phyloP scores from a whole-genome alignment of 2,888 invertebrate species.

The Heliconius charithonia region DNA sequence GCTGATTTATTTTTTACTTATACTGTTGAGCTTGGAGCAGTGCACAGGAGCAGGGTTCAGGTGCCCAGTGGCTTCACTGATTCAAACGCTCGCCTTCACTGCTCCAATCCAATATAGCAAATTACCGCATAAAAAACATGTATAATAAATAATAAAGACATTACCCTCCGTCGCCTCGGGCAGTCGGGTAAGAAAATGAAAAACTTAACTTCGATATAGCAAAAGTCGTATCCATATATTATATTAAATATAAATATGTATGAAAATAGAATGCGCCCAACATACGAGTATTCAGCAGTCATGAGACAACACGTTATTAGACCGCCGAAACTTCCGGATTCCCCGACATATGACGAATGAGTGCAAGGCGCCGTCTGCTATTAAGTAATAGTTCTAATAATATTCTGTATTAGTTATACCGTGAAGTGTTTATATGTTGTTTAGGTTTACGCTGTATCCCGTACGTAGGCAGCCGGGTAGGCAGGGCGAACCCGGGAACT shows the following conservation, averaged over 20 bases:
- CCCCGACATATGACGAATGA: slow-evolving; percentile 42
- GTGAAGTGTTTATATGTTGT: not conserved
- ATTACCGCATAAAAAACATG: no score
- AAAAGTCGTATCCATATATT: not conserved
- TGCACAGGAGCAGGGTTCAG: no score
- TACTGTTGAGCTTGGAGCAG: no score
- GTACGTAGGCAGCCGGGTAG: not conserved
- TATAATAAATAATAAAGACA: no score
- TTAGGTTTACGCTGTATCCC: not conserved
- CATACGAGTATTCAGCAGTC: not conserved
- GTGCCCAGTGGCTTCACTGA: no score
- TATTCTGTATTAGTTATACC: not conserved
- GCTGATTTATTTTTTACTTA: no score
- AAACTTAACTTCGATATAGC: not conserved
- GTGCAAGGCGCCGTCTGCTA: slow-evolving; percentile 29
- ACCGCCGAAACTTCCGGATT: slow-evolving; percentile 43
- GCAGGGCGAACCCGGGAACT: not conserved
- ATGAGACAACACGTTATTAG: slow-evolving; percentile 26
- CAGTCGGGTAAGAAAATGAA: not conserved
- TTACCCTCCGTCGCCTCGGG: no score
- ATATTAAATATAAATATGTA: slow-evolving; percentile 1
- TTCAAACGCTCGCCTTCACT: no score
- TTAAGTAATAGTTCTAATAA: slow-evolving; percentile 28
- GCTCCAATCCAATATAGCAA: no score
- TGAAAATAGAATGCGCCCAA: slow-evolving; percentile 7